A percentile compares a stretch with the other conserved stretches of the same genome.
Conservation (phyloP, 2,797 vertebrate genomes). For the Ispidina picta region DNA sequence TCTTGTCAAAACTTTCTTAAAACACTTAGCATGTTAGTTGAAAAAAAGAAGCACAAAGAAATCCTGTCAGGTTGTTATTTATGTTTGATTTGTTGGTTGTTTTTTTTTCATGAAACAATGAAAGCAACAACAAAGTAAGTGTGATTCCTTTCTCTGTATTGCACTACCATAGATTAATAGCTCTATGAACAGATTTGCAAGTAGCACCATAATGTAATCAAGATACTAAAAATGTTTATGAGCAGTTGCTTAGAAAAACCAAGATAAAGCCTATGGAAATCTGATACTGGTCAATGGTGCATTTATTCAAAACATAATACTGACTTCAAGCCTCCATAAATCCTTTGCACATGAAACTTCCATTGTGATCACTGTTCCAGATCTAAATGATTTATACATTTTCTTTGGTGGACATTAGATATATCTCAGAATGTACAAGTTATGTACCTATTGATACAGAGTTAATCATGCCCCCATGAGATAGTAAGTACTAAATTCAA, state of each 20-base stretch:
- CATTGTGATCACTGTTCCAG: constrained; percentile 77
- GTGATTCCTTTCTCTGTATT: constrained; percentile 61
- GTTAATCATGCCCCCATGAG: constrained; percentile 51
- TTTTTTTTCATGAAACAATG: constrained; percentile 60
- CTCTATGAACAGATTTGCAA: constrained; percentile 67
- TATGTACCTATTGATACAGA: constrained; percentile 42
- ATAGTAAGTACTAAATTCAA: constrained; percentile 64
- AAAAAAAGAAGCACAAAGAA: constrained; percentile 37
- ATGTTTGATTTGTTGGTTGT: neutral
- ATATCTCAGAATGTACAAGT: constrained; percentile 46
- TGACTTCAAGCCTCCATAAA: constrained; percentile 72
- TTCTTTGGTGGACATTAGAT: constrained; percentile 55
- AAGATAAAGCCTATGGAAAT: constrained; percentile 76
- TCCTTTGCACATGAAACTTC: constrained; percentile 68
- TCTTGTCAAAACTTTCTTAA: constrained; percentile 16
- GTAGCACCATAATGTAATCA: constrained; percentile 70
- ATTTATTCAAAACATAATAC: constrained; percentile 71
- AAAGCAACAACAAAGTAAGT: constrained; percentile 40
- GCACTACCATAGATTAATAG: constrained; percentile 68
- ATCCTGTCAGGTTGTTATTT: neutral
- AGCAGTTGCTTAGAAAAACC: constrained; percentile 74
- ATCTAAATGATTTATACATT: constrained; percentile 65
- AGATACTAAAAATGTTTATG: constrained; percentile 73
- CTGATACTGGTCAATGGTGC: constrained; percentile 73
- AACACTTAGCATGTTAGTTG: neutral